phyloP scores from a whole-genome alignment of 2,888 invertebrate genomes.

The Drosophila lacicola region DNA sequence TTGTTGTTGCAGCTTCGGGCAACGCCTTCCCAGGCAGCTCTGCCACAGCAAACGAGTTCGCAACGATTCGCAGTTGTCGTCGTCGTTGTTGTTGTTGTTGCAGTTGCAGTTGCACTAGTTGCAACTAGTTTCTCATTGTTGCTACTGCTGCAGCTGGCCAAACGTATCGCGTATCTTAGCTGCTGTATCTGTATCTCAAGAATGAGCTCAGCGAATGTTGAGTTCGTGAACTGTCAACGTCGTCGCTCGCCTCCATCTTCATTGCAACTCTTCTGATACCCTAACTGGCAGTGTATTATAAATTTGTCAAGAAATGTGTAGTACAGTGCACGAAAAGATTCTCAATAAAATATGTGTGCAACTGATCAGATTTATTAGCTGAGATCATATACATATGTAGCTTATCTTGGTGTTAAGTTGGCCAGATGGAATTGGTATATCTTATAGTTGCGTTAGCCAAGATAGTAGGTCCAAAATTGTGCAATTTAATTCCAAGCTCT shows the following conservation, averaged over 20 bases:
- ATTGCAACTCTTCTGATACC: constrained; percentile 31
- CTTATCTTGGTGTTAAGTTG: too few species aligned
- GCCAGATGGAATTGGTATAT: too few species aligned
- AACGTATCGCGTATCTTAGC: constrained; percentile 70
- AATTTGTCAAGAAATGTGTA: background rate
- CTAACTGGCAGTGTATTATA: background rate
- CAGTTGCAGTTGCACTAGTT: constrained; percentile 69
- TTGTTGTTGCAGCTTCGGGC: constrained; percentile 42
- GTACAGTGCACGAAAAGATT: too few species aligned
- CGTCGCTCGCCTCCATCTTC: constrained; percentile 57
- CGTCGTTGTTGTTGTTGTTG: too few species aligned
- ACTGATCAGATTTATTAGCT: too few species aligned
- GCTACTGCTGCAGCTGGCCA: constrained; percentile 53
- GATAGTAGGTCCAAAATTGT: too few species aligned
- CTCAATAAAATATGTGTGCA: too few species aligned
- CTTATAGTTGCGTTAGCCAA: too few species aligned
- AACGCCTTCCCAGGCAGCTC: constrained; percentile 51
- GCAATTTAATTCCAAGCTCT: too few species aligned
- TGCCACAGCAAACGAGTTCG: constrained; percentile 45
- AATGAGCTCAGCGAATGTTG: constrained; percentile 68
- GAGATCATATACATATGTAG: too few species aligned
- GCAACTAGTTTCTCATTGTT: constrained; percentile 74
- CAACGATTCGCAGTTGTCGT: constrained; percentile 14
- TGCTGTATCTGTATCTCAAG: constrained; percentile 57
- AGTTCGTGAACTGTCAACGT: constrained; percentile 79